Percentiles rank a stretch among this genome's conserved stretches.
phyloP scores from a whole-genome alignment of 2,888 invertebrate genomes.

The Aleiodes alternator region DNA sequence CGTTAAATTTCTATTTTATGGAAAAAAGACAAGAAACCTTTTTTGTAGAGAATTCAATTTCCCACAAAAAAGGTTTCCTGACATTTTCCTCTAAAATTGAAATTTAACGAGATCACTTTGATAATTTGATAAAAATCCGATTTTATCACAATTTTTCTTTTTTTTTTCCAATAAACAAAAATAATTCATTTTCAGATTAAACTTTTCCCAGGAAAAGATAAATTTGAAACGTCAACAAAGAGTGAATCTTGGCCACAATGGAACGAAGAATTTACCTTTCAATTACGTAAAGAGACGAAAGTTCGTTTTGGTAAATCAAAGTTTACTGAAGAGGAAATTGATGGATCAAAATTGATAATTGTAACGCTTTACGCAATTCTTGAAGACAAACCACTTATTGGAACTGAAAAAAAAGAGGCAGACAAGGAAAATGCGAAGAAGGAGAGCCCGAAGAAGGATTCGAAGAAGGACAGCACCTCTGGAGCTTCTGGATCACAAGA shows the following conservation, averaged over 20 bases:
- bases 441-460: slow-evolving; percentile 61
- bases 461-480: slow-evolving; percentile 62
- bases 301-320: slow-evolving; percentile 75
- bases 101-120: too few species aligned
- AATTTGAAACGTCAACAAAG: slow-evolving; percentile 84
- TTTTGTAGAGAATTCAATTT: too few species aligned
- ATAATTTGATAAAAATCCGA: too few species aligned
- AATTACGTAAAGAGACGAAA: slow-evolving; percentile 78
- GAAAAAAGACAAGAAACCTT: too few species aligned
- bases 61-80: too few species aligned
- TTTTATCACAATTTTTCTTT: too few species aligned
- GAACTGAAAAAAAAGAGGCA: slow-evolving; percentile 71
- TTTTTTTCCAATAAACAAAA: too few species aligned
- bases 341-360: slow-evolving; percentile 81
- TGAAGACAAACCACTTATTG: slow-evolving; percentile 77
- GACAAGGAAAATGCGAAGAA: slow-evolving; percentile 71
- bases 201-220: slow-evolving; percentile 85
- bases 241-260: slow-evolving; percentile 88
- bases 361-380: slow-evolving; percentile 83
- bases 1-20: too few species aligned
- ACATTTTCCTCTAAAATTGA: too few species aligned
- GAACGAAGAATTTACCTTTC: slow-evolving; percentile 87
- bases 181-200: slow-evolving; percentile 79
- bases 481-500: slow-evolving; percentile 64
- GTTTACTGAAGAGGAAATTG: slow-evolving; percentile 79